A percentile compares a stretch with the other conserved stretches of the same genome.
Evolutionary conservation across 2,797 vertebrate genomes (phyloP).

Genomic region (Okamejei kenojei): DNA sequence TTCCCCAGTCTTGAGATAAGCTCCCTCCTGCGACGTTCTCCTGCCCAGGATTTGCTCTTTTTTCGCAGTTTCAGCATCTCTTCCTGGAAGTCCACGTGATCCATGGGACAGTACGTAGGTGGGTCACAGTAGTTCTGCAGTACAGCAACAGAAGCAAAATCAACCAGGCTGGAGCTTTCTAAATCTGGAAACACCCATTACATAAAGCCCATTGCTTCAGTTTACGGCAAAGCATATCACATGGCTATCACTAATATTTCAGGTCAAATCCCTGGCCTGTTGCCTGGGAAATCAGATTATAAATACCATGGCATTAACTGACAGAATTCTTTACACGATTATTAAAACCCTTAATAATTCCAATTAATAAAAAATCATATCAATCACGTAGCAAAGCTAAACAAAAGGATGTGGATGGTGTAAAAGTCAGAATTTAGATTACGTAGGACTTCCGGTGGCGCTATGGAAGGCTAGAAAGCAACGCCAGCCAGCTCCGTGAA

Average conservation of each 20-base stretch:
- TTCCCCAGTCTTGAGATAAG: conserved; percentile 49
- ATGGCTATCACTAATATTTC: background rate
- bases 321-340: background rate
- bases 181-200: background rate
- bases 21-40: conserved; percentile 44
- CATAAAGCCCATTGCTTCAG: background rate
- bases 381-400: background rate
- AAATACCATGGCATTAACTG: background rate
- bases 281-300: background rate
- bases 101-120: conserved; percentile 54
- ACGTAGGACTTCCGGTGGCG: no score
- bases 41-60: conserved; percentile 49
- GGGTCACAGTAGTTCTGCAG: conserved; percentile 55
- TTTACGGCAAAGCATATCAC: background rate
- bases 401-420: no score
- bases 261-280: background rate
- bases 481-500: no score
- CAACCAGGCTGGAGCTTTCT: background rate
- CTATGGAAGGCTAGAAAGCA: no score
- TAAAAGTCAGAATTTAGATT: background rate
- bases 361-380: background rate
- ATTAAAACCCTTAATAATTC: no score
- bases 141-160: background rate
- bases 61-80: conserved; percentile 52
- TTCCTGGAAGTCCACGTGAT: conserved; percentile 53